Conservation (phyloP, 2,113 vertebrate genomes). For the Perccottus glenii region DNA sequence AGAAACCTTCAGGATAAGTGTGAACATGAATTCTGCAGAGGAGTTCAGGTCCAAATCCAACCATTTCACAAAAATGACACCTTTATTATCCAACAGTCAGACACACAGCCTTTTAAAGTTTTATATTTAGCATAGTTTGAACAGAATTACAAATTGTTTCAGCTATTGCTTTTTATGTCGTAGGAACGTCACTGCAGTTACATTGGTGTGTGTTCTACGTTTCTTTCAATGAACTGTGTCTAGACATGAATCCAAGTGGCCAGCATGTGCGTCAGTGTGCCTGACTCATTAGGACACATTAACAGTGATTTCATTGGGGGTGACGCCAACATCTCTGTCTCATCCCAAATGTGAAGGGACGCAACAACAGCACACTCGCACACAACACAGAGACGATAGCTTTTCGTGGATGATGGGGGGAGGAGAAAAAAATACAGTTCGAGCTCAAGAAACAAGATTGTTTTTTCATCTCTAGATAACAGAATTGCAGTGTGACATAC, state of each 20-base stretch:
- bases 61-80: too few relatives aligned
- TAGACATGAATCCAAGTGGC: conserved; percentile 60
- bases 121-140: conserved; percentile 11
- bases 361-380: conserved; percentile 50
- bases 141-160: conserved; percentile 2
- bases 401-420: conserved; percentile 56
- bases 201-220: neutral
- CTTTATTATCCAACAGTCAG: too few relatives aligned
- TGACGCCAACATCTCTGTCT: conserved; percentile 65
- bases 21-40: too few relatives aligned
- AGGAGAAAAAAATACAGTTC: conserved; percentile 28
- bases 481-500: conserved; percentile 82
- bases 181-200: conserved; percentile 15
- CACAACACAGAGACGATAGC: conserved; percentile 40
- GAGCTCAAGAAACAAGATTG: conserved; percentile 67
- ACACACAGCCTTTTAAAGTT: too few relatives aligned
- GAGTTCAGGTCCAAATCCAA: too few relatives aligned
- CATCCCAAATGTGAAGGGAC: conserved; percentile 53
- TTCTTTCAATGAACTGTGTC: conserved; percentile 26
- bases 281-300: conserved; percentile 73
- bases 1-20: too few relatives aligned
- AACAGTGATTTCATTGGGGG: conserved; percentile 65
- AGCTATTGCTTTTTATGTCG: neutral
- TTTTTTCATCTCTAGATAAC: conserved; percentile 81
- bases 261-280: conserved; percentile 44